These are phyloP conservation scores for Vidua chalybeata DNA, from an alignment of 2,113 vertebrate genomes.

Conservation along the genomic window DNA sequence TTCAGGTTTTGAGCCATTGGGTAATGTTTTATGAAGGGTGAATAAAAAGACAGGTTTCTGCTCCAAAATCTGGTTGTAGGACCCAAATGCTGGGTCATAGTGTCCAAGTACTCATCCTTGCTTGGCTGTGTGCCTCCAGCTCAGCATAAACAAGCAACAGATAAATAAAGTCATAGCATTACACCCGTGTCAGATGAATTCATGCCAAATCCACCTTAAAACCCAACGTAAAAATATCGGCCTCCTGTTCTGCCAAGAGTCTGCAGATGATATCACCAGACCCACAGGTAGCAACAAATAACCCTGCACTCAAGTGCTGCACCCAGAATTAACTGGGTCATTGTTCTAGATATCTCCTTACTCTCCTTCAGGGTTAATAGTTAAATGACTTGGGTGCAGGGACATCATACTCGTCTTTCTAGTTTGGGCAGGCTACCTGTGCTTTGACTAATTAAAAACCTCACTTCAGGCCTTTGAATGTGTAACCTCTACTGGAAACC, in stretches of 20 bases:
- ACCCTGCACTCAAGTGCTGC: neutral
- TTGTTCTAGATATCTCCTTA: slow-evolving; percentile 45
- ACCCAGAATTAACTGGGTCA: slow-evolving; percentile 26
- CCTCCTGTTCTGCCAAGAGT: neutral
- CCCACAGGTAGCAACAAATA: slow-evolving; percentile 47
- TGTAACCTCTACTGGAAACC: neutral
- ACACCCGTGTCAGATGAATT: neutral
- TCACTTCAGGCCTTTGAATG: neutral
- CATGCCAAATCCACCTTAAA: slow-evolving; percentile 1
- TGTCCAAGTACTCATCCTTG: neutral
- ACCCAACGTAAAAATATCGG: neutral
- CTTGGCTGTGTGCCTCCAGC: neutral
- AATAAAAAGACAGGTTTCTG: neutral
- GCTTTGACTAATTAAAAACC: slow-evolving; percentile 33
- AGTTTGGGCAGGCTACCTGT: slow-evolving; percentile 22
- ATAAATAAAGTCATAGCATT: neutral
- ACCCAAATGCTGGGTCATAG: neutral
- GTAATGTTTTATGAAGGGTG: neutral
- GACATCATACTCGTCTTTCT: slow-evolving; percentile 50
- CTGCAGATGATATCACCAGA: slow-evolving; percentile 9
- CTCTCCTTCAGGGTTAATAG: slow-evolving; percentile 54
- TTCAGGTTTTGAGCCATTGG: neutral
- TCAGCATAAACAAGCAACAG: neutral
- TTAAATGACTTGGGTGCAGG: slow-evolving; percentile 36
- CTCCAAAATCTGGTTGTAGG: neutral